Conservation (phyloP, 35 echinoderm and acorn worm species). For the Ophiothrix spiculata region DNA sequence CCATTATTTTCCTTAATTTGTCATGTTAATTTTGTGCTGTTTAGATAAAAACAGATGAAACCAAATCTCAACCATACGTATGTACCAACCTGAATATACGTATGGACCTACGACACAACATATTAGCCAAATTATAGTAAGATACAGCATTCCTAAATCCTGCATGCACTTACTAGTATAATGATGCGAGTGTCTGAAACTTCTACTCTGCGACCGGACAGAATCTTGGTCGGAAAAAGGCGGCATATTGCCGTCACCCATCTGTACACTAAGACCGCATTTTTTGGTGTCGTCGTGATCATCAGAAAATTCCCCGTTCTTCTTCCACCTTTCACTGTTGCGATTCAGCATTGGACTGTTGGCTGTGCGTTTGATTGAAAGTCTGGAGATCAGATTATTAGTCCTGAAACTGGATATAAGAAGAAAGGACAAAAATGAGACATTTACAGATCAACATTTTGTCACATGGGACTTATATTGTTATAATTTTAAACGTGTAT, state of each 20-base stretch:
- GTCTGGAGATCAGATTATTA: slow-evolving; percentile 83
- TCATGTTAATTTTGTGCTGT: no score
- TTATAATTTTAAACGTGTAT: no score
- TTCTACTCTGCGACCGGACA: slow-evolving; percentile 49
- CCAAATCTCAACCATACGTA: no score
- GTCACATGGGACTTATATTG: neutral
- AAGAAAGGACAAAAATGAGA: neutral
- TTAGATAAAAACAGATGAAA: no score
- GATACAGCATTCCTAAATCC: no score
- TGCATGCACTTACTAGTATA: no score
- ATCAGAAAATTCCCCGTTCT: slow-evolving; percentile 48
- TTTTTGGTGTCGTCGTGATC: slow-evolving; percentile 63
- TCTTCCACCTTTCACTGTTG: slow-evolving; percentile 82
- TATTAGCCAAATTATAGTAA: no score
- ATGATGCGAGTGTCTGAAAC: slow-evolving; percentile 59
- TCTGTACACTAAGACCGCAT: slow-evolving; percentile 9
- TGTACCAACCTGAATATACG: no score
- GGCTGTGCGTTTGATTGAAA: slow-evolving; percentile 84
- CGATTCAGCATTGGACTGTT: slow-evolving; percentile 93
- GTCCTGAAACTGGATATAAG: slow-evolving; percentile 63
- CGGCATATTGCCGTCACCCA: slow-evolving; percentile 46
- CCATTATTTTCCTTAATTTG: no score
- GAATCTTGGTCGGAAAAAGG: slow-evolving; percentile 75
- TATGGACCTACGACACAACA: no score
- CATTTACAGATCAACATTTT: neutral